These are phyloP conservation scores for Zaprionus lineosus DNA, from an alignment of 2,888 invertebrate species.

Conservation along the genomic window DNA sequence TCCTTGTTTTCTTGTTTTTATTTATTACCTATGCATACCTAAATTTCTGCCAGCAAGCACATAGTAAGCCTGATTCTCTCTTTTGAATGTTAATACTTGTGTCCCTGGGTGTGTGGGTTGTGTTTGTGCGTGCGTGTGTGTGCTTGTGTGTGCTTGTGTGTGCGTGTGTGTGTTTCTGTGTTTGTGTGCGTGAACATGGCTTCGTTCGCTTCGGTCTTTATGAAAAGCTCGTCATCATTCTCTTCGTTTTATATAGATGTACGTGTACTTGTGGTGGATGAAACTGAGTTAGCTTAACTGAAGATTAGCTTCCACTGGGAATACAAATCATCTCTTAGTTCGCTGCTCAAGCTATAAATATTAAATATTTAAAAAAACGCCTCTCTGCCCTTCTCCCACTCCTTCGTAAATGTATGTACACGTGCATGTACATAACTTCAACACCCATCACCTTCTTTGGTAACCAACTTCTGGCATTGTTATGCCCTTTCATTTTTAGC, in stretches of 20 bases:
- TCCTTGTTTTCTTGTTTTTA: no score
- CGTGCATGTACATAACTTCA: no score
- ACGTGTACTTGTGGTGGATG: slow-evolving; percentile 11
- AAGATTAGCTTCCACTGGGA: slow-evolving; percentile 77
- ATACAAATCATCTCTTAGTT: slow-evolving; percentile 76
- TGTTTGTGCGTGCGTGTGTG: slow-evolving; percentile 8
- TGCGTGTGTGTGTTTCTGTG: no score
- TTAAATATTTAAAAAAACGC: slow-evolving; percentile 73
- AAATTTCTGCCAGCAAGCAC: slow-evolving; percentile 7
- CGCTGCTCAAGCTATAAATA: slow-evolving; percentile 75
- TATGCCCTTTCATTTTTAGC: slow-evolving; percentile 66
- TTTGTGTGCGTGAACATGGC: slow-evolving; percentile 44
- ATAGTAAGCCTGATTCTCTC: slow-evolving; percentile 18
- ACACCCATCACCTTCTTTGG: slow-evolving; percentile 43
- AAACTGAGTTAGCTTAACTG: slow-evolving; percentile 62
- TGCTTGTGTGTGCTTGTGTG: no score
- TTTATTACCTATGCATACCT: slow-evolving; percentile 13
- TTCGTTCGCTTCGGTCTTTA: slow-evolving; percentile 40
- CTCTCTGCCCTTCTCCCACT: slow-evolving; percentile 37
- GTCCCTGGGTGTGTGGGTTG: slow-evolving; percentile 2
- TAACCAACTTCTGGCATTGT: slow-evolving; percentile 49
- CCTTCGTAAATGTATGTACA: no score
- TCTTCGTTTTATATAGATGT: slow-evolving; percentile 5
- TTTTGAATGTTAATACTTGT: no score
- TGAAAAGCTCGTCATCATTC: slow-evolving; percentile 45